Percentiles rank a stretch among this genome's conserved stretches.
Conservation (phyloP, 2,113 vertebrate species). For the Embiotoca jacksoni region DNA sequence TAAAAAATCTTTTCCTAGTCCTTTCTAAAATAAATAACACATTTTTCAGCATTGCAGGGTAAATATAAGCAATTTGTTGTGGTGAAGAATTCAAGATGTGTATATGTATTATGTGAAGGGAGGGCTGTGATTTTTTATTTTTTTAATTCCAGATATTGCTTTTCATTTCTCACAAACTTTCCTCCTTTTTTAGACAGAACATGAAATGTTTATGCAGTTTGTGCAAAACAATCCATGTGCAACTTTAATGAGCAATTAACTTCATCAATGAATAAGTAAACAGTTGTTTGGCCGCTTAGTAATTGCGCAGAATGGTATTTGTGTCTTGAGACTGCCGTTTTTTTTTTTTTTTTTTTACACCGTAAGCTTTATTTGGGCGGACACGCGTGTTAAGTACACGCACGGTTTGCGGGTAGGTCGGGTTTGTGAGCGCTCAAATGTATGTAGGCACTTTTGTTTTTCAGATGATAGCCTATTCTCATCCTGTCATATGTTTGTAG, state of each 20-base stretch:
- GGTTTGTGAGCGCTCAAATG: conserved; percentile 24
- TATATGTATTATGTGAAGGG: conserved; percentile 48
- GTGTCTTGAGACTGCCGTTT: conserved; percentile 45
- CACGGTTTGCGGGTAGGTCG: conserved; percentile 14
- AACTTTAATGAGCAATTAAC: conserved; percentile 77
- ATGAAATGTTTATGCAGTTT: conserved; percentile 70
- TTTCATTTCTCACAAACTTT: conserved; percentile 43
- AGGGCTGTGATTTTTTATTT: conserved; percentile 14
- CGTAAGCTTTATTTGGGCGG: conserved; percentile 39
- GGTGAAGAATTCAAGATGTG: conserved; percentile 52
- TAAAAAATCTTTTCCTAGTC: background rate
- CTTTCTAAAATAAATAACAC: conserved; percentile 35
- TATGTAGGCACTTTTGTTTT: conserved; percentile 49
- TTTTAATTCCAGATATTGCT: background rate
- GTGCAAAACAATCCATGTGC: conserved; percentile 59
- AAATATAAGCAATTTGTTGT: conserved; percentile 65
- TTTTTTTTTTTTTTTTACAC: conserved; percentile 26
- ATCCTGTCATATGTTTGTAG: conserved; percentile 51
- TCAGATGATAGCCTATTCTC: conserved; percentile 48
- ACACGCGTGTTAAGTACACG: conserved; percentile 14
- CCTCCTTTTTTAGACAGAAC: conserved; percentile 47
- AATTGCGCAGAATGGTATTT: conserved; percentile 51
- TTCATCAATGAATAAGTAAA: conserved; percentile 72
- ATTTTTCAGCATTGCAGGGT: conserved; percentile 50
- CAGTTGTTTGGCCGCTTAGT: conserved; percentile 44